Percentiles rank a stretch among this genome's conserved stretches.
Evolutionary conservation across 2,797 vertebrate genomes (phyloP).

Genomic region (Brotula barbata): DNA sequence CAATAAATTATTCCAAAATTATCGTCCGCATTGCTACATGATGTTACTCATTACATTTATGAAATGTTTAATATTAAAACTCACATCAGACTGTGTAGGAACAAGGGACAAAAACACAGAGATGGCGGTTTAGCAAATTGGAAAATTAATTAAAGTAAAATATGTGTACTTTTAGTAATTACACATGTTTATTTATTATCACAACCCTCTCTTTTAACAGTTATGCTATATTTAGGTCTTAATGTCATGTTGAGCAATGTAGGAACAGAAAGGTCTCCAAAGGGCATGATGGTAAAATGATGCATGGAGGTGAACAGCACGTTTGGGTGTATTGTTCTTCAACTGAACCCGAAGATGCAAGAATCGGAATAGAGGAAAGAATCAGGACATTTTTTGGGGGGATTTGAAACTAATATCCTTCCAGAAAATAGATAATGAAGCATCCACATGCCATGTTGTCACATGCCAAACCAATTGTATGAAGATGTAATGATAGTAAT

Average conservation of each 20-base stretch:
- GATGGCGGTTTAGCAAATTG: constrained; percentile 27
- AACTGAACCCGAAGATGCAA: constrained; percentile 68
- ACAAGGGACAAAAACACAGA: constrained; percentile 11
- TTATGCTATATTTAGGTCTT: constrained; percentile 49
- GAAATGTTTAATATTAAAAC: constrained; percentile 13
- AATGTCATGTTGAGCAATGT: constrained; percentile 56
- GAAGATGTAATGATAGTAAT: too few species aligned
- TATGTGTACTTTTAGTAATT: neutral
- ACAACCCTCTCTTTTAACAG: constrained; percentile 27
- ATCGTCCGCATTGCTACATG: constrained; percentile 6
- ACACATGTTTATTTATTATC: constrained; percentile 17
- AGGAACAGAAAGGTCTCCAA: constrained; percentile 73
- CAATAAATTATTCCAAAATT: constrained; percentile 50
- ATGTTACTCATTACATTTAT: constrained; percentile 41
- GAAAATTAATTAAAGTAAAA: constrained; percentile 43
- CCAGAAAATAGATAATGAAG: constrained; percentile 37
- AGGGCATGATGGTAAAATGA: constrained; percentile 67
- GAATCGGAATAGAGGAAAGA: constrained; percentile 53
- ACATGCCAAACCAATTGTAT: constrained; percentile 8
- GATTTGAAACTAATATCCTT: constrained; percentile 42
- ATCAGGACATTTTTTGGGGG: constrained; percentile 38
- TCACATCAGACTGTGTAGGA: constrained; percentile 10
- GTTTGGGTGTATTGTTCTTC: constrained; percentile 65
- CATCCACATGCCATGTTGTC: constrained; percentile 12
- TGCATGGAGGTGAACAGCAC: constrained; percentile 68